Evolutionary conservation across 2,797 vertebrate species (phyloP), one percentile per base, ranked within the genome.

Genomic region (Crypturellus tataupa): DNA sequence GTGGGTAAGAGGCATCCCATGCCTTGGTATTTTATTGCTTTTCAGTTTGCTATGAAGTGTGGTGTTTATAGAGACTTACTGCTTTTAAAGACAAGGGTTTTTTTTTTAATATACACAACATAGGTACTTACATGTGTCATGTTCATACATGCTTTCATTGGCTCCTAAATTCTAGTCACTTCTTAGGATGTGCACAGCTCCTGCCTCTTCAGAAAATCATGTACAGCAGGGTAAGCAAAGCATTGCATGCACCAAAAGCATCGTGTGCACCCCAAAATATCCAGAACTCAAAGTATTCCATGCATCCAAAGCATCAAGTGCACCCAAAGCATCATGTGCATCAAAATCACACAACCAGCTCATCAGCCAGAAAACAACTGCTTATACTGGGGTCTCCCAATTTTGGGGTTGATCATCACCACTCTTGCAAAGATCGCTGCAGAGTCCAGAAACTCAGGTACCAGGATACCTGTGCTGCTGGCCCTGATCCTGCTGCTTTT

Each of bases 81-180:
- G 69, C 68, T 81, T 87, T 90, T 80, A 81, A 88, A 89, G 23
- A 29, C 39, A 87, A 82, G 62, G 67, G n/a, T n/a, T 72, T 93
- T 24, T 24, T 46, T 12, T 80, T 84, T 60, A 56, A 39, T 58
- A 15, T 11, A 46, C 35, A 39, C 72, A 84, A 85, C 90, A 65
- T 24, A 27, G 0, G 4, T 0, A 0, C 7, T 78, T 62, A 53
- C 4, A 7, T 15, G 81, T 51, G 79, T 40, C 84, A 89, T 51
- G 51, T 35, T 84, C 78, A 68, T 67, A 73, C 78, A 27, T 68
- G 80, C 84, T 49, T 13, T 39, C 0, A 2, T 65, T 88, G 42
- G 59, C 49, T 83, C 49, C 59, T 39, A 64, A 65, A 79, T 46
- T 42, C 49, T 51, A 69, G 42, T 35, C 2, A 4, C 0, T 0